Conservation (phyloP, 2,797 vertebrate species). For the Phoxinus dragarum region DNA sequence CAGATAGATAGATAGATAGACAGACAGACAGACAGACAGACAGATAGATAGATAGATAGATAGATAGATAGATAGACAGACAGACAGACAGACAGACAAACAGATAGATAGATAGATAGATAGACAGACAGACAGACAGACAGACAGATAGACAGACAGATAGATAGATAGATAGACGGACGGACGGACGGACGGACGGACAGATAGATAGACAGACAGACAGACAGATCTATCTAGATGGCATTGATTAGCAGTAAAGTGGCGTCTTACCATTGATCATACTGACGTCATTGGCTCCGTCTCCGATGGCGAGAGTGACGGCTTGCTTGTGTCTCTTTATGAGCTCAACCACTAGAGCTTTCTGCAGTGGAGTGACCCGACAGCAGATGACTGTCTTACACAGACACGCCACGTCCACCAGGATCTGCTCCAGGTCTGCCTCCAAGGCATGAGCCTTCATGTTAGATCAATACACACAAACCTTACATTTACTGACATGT, state of each 20-base stretch:
- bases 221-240: not conserved
- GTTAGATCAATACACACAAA: slow-evolving; percentile 7
- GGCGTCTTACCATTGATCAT: slow-evolving; percentile 85
- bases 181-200: not conserved
- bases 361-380: slow-evolving; percentile 86
- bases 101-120: not conserved
- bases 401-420: slow-evolving; percentile 83
- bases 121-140: not conserved
- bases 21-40: not conserved
- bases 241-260: not conserved
- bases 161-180: not conserved
- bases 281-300: slow-evolving; percentile 87
- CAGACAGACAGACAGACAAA: not conserved
- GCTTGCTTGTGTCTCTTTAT: slow-evolving; percentile 82
- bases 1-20: not conserved
- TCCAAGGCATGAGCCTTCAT: slow-evolving; percentile 80
- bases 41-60: fast-evolving
- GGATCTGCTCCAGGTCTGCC: slow-evolving; percentile 77
- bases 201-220: not conserved
- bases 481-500: not conserved
- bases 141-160: not conserved
- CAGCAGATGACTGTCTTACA: slow-evolving; percentile 86
- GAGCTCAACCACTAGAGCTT: slow-evolving; percentile 85
- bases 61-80: not conserved
- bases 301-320: slow-evolving; percentile 82